Evolutionary conservation across 2,797 vertebrate genomes (phyloP).

Genomic region (Tauraco hartlaubi): DNA sequence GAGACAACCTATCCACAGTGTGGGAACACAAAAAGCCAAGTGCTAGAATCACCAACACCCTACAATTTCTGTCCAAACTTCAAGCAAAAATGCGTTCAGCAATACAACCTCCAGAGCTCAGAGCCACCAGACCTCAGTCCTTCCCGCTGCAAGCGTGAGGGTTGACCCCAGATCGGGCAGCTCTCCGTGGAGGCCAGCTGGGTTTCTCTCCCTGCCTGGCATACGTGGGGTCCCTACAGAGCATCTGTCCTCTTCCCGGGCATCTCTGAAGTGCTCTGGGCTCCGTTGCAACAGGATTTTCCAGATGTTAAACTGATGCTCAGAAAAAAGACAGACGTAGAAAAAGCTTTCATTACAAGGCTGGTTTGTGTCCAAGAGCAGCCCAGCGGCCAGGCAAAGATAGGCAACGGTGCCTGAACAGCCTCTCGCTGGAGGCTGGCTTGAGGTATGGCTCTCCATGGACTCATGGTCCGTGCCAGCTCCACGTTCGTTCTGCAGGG

Average conservation of each 20-base stretch:
- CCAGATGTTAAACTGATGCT: neutral
- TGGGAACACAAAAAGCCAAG: accelerated
- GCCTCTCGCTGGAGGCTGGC: neutral
- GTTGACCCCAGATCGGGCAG: neutral
- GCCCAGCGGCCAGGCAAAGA: neutral
- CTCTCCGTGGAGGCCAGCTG: accelerated
- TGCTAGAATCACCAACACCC: neutral
- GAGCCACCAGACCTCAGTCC: neutral
- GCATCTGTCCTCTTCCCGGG: neutral
- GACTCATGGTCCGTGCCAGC: neutral
- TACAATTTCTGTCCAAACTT: neutral
- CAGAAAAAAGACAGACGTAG: neutral
- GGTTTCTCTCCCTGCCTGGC: neutral
- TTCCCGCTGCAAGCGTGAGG: accelerated
- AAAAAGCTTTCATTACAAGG: neutral
- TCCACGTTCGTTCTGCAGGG: neutral
- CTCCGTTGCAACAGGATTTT: neutral
- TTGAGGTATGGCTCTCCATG: neutral
- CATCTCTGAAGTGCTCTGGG: neutral
- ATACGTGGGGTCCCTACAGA: neutral
- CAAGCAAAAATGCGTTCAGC: neutral
- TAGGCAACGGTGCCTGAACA: neutral
- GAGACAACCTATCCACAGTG: neutral
- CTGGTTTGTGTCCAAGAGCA: neutral
- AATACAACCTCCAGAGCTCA: neutral